Base-by-base conservation (phyloP, 2,113 vertebrate species). In the Pelusios castaneus region DNA sequence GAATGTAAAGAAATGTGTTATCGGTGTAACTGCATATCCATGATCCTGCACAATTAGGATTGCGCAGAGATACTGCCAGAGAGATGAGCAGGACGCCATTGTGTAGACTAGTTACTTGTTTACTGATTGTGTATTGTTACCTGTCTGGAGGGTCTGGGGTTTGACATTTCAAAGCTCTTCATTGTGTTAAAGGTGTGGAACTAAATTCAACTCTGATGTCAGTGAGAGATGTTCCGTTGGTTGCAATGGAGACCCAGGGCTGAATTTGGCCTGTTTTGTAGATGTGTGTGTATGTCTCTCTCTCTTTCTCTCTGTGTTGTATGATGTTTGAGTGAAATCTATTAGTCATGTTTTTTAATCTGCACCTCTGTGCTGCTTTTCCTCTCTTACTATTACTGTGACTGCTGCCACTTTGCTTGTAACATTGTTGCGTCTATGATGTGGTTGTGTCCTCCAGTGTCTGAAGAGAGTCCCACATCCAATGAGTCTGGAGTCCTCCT, bases 401-500 rank as follows among this genome's bases (percentile, higher is more conserved):
- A 49, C 77, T 10, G 80, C 96, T 75, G 82, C 94, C 85, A 95
- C 97, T 97, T 90, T 97, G 93, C 95, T 97, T 96, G 82, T 98
- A 98, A 98, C 97, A 29, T 96, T 97, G 96, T 98, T 97, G 96
- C 94, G 98, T 98, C 96, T 98, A 58, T 98, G 95, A 89, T 98
- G 97, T 98, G 97, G 97, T 98, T 98, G 98, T 97, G 98, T 96
- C 96, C 98, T 96, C 97, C 96, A 99, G 99, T 98, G 91, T 99
- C 98, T 58, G 98, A 99, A 98, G 99, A 99, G 92, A 99, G 99
- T 92, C 98, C 99, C 94, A 98, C 98, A 94, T 98, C 99, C 87
- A 98, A 98, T 98, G 99, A 99, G 55, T 97, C 98, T 88, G 96
- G 99, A 87, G 88, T 99, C 96, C 98, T 98, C 92, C 97, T 98